Percentiles rank a stretch among this genome's conserved stretches.
Conservation (phyloP, 2,888 invertebrate genomes). For the Acleris cristana region DNA sequence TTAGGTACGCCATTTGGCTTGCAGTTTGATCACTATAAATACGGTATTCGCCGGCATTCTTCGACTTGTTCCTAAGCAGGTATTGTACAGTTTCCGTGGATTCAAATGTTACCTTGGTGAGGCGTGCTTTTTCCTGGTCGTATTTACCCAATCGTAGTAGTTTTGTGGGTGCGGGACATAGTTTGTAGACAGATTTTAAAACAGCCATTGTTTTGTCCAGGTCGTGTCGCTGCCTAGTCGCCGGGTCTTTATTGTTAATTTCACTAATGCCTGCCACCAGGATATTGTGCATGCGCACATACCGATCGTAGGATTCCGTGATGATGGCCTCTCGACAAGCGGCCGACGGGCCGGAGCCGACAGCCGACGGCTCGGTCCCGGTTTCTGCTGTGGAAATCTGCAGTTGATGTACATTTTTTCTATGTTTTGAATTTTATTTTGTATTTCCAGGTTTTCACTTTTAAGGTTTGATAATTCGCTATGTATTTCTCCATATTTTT, state of each 20-base stretch:
- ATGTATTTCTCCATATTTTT: too few relatives aligned
- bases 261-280: conserved; percentile 8
- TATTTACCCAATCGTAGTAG: conserved; percentile 6
- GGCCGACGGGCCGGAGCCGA: not conserved
- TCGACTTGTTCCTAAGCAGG: not conserved
- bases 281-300: conserved; percentile 14
- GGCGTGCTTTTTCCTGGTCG: not conserved
- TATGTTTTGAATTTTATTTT: conserved; percentile 4
- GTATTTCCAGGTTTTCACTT: not conserved
- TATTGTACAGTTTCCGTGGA: conserved; percentile 6
- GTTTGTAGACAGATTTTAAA: conserved; percentile 4
- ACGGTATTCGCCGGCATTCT: not conserved
- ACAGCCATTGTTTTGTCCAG: not conserved
- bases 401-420: not conserved
- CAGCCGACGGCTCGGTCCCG: not conserved
- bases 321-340: conserved; percentile 15
- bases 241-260: conserved; percentile 1
- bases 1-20: too few relatives aligned
- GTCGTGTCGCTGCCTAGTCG: conserved; percentile 1
- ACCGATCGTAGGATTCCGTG: conserved; percentile 1
- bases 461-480: too few relatives aligned
- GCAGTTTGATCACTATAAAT: not conserved
- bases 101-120: conserved; percentile 4
- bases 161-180: conserved; percentile 10
- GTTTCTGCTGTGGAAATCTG: not conserved